A percentile compares a stretch with the other conserved stretches of the same genome.
Evolutionary conservation across 2,113 vertebrate species (phyloP).

Genomic region (Girardinichthys multiradiatus): DNA sequence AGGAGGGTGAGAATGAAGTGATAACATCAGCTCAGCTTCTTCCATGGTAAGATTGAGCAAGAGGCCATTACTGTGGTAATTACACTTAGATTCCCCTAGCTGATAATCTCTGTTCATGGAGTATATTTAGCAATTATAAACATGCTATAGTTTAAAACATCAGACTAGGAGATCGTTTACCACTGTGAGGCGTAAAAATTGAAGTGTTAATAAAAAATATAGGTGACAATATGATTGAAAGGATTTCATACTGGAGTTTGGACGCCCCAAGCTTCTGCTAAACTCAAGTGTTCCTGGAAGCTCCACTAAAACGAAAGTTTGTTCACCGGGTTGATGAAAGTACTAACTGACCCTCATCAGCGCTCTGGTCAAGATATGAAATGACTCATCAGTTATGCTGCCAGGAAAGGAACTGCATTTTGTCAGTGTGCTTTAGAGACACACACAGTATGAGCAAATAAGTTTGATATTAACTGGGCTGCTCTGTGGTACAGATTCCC

Average conservation of each 20-base stretch:
- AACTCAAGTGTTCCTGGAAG: slow-evolving; percentile 49
- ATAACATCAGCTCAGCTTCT: slow-evolving; percentile 27
- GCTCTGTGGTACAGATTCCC: not conserved
- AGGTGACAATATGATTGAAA: slow-evolving; percentile 2
- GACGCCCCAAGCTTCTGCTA: not conserved
- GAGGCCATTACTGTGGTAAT: not conserved
- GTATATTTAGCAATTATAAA: not conserved
- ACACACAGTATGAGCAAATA: slow-evolving; percentile 11
- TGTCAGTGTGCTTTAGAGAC: slow-evolving; percentile 19
- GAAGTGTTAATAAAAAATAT: slow-evolving; percentile 16
- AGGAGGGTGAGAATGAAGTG: slow-evolving; percentile 19
- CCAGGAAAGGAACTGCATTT: slow-evolving; percentile 50
- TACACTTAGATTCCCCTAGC: not conserved
- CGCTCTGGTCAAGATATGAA: slow-evolving; percentile 38
- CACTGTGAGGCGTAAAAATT: slow-evolving; percentile 1
- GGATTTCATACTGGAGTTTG: not conserved
- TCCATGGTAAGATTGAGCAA: slow-evolving; percentile 51
- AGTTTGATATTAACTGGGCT: slow-evolving; percentile 50
- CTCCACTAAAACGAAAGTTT: slow-evolving; percentile 50
- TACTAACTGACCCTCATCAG: slow-evolving; percentile 36
- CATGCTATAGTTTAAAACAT: not conserved
- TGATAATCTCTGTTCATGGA: not conserved
- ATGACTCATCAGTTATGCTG: slow-evolving; percentile 66
- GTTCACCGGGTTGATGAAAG: slow-evolving; percentile 38
- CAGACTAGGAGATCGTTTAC: not conserved